These are phyloP conservation scores for Trachymyrmex cornetzi DNA, from an alignment of 1,140 invertebrate species.

Conservation along the genomic window DNA sequence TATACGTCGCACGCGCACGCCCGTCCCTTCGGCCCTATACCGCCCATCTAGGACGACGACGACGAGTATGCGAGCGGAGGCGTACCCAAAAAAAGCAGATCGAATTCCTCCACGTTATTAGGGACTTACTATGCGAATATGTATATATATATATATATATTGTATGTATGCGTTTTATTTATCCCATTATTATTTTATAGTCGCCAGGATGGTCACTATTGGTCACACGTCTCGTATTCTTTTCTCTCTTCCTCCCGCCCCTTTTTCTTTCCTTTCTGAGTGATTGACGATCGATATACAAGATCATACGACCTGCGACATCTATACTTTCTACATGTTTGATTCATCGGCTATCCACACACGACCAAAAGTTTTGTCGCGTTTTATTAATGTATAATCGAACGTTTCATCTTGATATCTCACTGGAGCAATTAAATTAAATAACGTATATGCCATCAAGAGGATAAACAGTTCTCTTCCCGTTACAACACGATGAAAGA, in stretches of 20 bases:
- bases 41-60: constrained; percentile 38
- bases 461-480: constrained; percentile 15
- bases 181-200: constrained; percentile 74
- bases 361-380: background rate
- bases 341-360: background rate
- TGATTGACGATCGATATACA: constrained; percentile 68
- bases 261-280: background rate
- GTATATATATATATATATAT: constrained; percentile 46
- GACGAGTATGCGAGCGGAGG: constrained; percentile 25
- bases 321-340: background rate
- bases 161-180: constrained; percentile 41
- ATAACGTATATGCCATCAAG: background rate
- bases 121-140: constrained; percentile 34
- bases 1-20: constrained; percentile 66
- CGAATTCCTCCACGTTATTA: constrained; percentile 61
- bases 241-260: background rate
- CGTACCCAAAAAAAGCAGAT: constrained; percentile 67
- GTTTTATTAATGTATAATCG: constrained; percentile 53
- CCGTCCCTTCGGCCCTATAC: constrained; percentile 1
- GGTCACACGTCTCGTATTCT: background rate
- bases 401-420: constrained; percentile 10
- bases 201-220: background rate
- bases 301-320: constrained; percentile 53
- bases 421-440: constrained; percentile 53
- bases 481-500: constrained; percentile 45